phyloP scores from a whole-genome alignment of 2,797 vertebrate genomes.

The Dendrocincla tyrannina region DNA sequence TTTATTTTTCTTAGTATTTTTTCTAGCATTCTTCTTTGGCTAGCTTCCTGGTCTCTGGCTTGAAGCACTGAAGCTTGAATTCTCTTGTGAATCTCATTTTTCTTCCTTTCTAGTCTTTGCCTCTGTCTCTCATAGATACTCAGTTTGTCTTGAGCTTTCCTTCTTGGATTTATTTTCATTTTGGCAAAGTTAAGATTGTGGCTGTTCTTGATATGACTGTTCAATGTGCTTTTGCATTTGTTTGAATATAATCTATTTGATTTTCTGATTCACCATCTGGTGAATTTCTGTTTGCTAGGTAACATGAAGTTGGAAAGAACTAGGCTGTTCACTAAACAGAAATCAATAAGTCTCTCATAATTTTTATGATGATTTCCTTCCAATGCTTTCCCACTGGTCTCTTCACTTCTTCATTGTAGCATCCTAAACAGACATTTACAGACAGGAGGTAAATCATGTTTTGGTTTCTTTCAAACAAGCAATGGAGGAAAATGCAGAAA shows the following conservation, averaged over 20 bases:
- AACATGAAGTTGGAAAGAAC: constrained; percentile 26
- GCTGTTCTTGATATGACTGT: constrained; percentile 1
- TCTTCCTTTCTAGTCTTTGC: not conserved
- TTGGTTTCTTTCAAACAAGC: not conserved
- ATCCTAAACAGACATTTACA: not conserved
- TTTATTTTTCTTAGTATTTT: not conserved
- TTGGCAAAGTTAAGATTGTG: constrained; percentile 35
- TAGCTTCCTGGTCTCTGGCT: not conserved
- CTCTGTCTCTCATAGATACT: not conserved
- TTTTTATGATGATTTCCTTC: not conserved
- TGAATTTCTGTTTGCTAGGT: constrained; percentile 42
- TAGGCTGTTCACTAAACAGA: not conserved
- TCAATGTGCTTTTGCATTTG: constrained; percentile 33
- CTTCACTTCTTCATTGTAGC: not conserved
- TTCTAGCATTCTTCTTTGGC: not conserved
- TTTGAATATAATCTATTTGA: constrained; percentile 28
- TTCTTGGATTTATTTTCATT: constrained; percentile 7
- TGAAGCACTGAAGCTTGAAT: not conserved
- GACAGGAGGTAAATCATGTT: not conserved
- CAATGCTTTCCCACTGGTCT: not conserved
- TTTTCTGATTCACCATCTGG: constrained; percentile 50
- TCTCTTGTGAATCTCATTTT: not conserved
- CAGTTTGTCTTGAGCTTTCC: not conserved
- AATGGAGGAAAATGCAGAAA: not conserved
- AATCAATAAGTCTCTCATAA: not conserved